Percentiles rank a stretch among this genome's conserved stretches.
These are phyloP conservation scores for Drosophila histrio DNA, from an alignment of 2,888 invertebrate species.

Conservation along the genomic window DNA sequence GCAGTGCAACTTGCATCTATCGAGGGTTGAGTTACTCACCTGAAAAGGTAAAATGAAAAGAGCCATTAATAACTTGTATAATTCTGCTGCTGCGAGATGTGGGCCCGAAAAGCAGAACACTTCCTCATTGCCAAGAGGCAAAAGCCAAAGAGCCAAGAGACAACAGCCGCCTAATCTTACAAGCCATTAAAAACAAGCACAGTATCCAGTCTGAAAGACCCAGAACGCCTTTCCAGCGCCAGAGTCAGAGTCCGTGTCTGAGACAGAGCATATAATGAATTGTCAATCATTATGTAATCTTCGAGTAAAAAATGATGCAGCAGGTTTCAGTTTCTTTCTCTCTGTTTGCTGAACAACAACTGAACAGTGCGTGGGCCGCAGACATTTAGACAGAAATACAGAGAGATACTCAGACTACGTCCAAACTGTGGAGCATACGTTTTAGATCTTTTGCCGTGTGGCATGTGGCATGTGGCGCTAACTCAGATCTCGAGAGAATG, in stretches of 20 bases:
- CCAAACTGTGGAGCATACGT: constrained; percentile 34
- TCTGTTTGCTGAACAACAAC: constrained; percentile 3
- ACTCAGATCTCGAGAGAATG: constrained; percentile 45
- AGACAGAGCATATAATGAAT: constrained; percentile 64
- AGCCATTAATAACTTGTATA: constrained; percentile 56
- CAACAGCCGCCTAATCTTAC: constrained; percentile 63
- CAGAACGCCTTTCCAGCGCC: constrained; percentile 15
- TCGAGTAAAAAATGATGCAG: constrained; percentile 76
- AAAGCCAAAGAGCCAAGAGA: neutral
- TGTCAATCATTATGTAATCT: constrained; percentile 80
- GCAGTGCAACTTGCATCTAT: constrained; percentile 2
- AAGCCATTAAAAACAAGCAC: constrained; percentile 60
- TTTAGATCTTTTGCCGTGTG: constrained; percentile 74
- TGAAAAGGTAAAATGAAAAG: constrained; percentile 38
- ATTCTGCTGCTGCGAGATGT: constrained; percentile 37
- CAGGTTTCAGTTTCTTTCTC: constrained; percentile 57
- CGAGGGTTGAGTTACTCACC: constrained; percentile 23
- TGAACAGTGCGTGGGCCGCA: constrained; percentile 65
- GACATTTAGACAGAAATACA: constrained; percentile 60
- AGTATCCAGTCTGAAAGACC: constrained; percentile 24
- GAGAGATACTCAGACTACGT: neutral
- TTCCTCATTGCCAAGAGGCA: constrained; percentile 55
- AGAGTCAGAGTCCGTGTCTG: neutral
- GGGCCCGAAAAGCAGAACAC: constrained; percentile 45
- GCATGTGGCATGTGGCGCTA: constrained; percentile 76